Evolutionary conservation across 2,113 vertebrate genomes (phyloP).

Genomic region (Phrynosoma blainvillii): DNA sequence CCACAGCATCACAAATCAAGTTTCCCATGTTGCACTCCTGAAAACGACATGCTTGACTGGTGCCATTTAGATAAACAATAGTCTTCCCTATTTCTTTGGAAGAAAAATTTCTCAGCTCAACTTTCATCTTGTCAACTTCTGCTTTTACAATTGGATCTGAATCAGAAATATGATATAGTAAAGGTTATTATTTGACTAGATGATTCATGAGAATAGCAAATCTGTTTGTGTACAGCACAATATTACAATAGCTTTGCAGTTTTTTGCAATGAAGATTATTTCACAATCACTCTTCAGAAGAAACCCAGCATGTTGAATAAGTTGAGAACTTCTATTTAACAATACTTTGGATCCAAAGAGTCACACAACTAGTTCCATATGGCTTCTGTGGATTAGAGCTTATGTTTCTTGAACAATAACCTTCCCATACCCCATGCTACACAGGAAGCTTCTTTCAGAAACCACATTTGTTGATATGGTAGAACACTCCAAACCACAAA

Average conservation of each 20-base stretch:
- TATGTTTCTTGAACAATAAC: neutral
- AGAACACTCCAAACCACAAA: neutral
- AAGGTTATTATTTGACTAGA: neutral
- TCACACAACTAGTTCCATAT: neutral
- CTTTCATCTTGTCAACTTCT: slow-evolving; percentile 84
- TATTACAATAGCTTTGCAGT: neutral
- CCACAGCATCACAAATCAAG: slow-evolving; percentile 92
- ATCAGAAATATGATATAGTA: slow-evolving; percentile 25
- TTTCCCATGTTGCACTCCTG: slow-evolving; percentile 94
- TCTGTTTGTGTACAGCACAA: neutral
- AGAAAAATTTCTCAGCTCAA: slow-evolving; percentile 81
- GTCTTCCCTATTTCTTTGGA: slow-evolving; percentile 84
- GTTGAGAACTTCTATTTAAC: neutral
- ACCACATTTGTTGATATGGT: neutral
- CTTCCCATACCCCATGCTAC: neutral
- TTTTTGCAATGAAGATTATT: no score
- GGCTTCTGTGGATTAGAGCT: neutral
- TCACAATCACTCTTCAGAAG: neutral
- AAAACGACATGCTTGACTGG: slow-evolving; percentile 83
- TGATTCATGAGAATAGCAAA: neutral
- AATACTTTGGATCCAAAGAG: neutral
- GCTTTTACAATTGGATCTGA: slow-evolving; percentile 81
- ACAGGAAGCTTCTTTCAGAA: neutral
- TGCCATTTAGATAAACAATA: slow-evolving; percentile 88
- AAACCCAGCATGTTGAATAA: no score